phyloP scores from a whole-genome alignment of 2,888 invertebrate genomes.

The Chalcis sispes region DNA sequence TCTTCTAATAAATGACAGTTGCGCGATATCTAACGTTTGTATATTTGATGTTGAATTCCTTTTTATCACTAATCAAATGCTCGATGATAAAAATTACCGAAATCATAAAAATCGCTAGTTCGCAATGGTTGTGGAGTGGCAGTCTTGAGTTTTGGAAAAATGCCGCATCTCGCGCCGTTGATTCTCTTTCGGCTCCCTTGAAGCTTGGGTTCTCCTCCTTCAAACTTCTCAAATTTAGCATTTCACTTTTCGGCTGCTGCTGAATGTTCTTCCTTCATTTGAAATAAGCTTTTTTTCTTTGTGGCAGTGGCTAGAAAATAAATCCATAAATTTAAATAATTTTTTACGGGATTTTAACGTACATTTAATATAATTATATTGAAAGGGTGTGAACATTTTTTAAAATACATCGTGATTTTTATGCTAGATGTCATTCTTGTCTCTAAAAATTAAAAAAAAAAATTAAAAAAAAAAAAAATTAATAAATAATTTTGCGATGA shows the following conservation, averaged over 20 bases:
- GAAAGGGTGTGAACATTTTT: not conserved
- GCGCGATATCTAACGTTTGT: constrained; percentile 15
- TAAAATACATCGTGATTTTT: constrained; percentile 14
- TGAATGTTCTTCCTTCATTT: constrained; percentile 66
- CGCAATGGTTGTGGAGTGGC: constrained; percentile 67
- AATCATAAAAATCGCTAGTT: constrained; percentile 43
- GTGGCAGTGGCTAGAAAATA: constrained; percentile 73
- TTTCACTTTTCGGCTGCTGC: constrained; percentile 56
- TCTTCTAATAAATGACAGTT: constrained; percentile 27
- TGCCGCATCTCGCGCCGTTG: constrained; percentile 22
- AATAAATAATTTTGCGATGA: no score
- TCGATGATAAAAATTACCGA: constrained; percentile 24
- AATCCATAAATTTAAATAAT: not conserved
- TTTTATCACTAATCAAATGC: constrained; percentile 6
- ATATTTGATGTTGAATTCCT: constrained; percentile 8
- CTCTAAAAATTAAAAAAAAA: not conserved
- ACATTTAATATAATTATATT: not conserved
- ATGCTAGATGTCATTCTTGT: not conserved
- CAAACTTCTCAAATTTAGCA: constrained; percentile 59
- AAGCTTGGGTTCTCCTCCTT: constrained; percentile 55
- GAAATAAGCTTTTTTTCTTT: constrained; percentile 72
- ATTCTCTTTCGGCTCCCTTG: constrained; percentile 49
- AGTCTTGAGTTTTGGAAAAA: constrained; percentile 75
- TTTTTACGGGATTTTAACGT: not conserved
- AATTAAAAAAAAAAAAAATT: no score